Evolutionary conservation across 2,113 vertebrate species (phyloP), one percentile per base, ranked within the genome.

Genomic region (Parus major): DNA sequence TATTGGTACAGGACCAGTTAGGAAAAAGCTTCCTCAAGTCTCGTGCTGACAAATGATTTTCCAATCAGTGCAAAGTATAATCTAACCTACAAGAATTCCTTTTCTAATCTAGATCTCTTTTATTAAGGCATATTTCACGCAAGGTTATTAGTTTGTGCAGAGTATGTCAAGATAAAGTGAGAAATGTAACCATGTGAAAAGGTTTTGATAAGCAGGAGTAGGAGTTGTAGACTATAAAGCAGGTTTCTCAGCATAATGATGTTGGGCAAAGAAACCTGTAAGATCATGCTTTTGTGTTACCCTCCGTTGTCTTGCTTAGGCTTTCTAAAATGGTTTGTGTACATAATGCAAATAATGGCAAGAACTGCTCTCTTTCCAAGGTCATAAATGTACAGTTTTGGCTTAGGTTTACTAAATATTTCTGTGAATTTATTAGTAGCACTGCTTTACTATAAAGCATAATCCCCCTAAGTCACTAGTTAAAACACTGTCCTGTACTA

Each of bases 141-240:
- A 18, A 78, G 36, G 31, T 85, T 85, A 69, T 94, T 94, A 64
- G 70, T 80, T 96, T 90, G 66, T 81, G 33, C 29, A 13, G 52
- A 60, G 47, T 63, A 24, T 71, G 73, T 89, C 77, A 75, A 95
- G 96, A 79, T 91, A 60, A 89, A 90, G 71, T 71, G 73, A 94
- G 85, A 88, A 89, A 87, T 85, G 78, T 41, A 91, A 65, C 57
- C 17, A 14, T 56, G 61, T 64, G 29, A 79, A 56, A 90, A 69
- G 49, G 31, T 60, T 94, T 82, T 76, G 87, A 82, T 94, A 84
- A 87, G 65, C 65, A 61, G 69, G 44, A 66, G 36, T 57, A 50
- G 56, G 33, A 89, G 33, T 15, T 77, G 24, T 27, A 44, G 70
- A 27, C 39, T 92, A 1, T 68, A n/a, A 89, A 68, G 31, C 41